Evolutionary conservation across 1,140 invertebrate genomes (phyloP).

Genomic region (Brachionus rotundiformis): DNA sequence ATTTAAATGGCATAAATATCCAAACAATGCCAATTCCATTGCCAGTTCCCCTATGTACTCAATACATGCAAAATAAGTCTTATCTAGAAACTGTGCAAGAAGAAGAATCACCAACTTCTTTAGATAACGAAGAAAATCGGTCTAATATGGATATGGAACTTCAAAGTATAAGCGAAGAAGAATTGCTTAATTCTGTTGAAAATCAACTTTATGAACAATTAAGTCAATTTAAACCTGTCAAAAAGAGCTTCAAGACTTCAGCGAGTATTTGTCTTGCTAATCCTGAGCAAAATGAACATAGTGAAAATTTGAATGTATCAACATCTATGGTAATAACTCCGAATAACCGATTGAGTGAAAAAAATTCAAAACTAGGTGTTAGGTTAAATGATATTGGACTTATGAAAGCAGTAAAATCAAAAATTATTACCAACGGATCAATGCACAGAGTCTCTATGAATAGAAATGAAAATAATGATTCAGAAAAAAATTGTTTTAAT

Average conservation of each 20-base stretch:
- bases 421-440: slow-evolving; percentile 10
- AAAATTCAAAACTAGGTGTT: slow-evolving; percentile 13
- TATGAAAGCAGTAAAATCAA: background rate
- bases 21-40: slow-evolving; percentile 33
- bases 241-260: slow-evolving; percentile 35
- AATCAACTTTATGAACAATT: slow-evolving; percentile 43
- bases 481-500: background rate
- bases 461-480: slow-evolving; percentile 4
- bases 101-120: background rate
- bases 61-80: slow-evolving; percentile 5
- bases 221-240: slow-evolving; percentile 30
- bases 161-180: background rate
- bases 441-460: slow-evolving; percentile 6
- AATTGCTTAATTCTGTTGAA: background rate
- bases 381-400: background rate
- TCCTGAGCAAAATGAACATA: background rate
- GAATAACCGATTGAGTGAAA: background rate
- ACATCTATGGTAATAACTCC: slow-evolving; percentile 35
- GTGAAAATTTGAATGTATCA: background rate
- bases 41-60: background rate
- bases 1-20: slow-evolving; percentile 23
- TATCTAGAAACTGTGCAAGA: slow-evolving; percentile 37
- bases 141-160: background rate
- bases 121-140: background rate
- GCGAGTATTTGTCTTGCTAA: slow-evolving; percentile 3